Conservation (phyloP, 1,140 invertebrate species). For the Scaptomyza graminum region DNA sequence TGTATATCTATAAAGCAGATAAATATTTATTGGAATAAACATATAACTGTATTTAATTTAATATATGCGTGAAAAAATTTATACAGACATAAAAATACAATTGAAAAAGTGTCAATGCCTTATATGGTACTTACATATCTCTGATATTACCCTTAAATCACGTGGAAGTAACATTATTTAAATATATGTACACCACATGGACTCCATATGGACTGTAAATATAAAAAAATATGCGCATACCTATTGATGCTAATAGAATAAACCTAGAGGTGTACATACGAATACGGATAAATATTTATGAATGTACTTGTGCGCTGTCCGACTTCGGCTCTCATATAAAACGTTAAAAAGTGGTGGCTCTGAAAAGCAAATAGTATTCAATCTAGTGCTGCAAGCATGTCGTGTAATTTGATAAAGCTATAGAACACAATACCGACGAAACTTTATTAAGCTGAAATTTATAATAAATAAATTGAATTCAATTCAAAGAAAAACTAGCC, state of each 20-base stretch:
- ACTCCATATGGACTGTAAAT: neutral
- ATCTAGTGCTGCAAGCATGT: slow-evolving; percentile 19
- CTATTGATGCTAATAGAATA: slow-evolving; percentile 6
- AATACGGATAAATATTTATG: slow-evolving; percentile 28
- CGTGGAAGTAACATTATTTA: too few species aligned
- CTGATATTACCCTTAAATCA: neutral
- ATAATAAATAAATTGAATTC: neutral
- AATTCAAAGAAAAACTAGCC: neutral
- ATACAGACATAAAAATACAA: slow-evolving; percentile 1
- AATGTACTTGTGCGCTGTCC: slow-evolving; percentile 31
- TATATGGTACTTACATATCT: too few species aligned
- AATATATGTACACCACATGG: neutral
- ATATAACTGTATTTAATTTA: too few species aligned
- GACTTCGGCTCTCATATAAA: slow-evolving; percentile 39
- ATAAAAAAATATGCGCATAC: slow-evolving; percentile 5
- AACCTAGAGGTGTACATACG: slow-evolving; percentile 15
- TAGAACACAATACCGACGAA: neutral
- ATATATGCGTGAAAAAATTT: neutral
- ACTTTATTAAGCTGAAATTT: neutral
- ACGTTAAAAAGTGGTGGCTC: slow-evolving; percentile 36
- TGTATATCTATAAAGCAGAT: neutral
- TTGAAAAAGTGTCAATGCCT: neutral
- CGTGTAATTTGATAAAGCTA: slow-evolving; percentile 1
- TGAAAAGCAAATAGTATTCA: slow-evolving; percentile 31
- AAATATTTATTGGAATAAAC: too few species aligned